Conservation (phyloP, 2,888 invertebrate genomes). For the Amaurobius ferox region DNA sequence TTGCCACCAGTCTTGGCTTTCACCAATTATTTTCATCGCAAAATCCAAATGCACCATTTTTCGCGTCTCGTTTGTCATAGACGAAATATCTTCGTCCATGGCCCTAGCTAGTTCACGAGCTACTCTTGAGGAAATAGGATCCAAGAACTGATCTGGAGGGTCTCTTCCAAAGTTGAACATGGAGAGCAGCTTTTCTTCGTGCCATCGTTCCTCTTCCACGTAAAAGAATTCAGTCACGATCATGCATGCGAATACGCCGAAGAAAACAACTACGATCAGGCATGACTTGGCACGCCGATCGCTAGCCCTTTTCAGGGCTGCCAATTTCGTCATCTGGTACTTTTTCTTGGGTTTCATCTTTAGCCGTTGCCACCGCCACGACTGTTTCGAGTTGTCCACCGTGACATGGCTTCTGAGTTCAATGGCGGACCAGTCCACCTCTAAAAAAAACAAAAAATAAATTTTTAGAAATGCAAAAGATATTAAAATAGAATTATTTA, state of each 20-base stretch:
- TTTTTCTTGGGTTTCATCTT: conserved; percentile 36
- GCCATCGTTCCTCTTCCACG: conserved; percentile 79
- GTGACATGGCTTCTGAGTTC: not conserved
- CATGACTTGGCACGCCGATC: conserved; percentile 92
- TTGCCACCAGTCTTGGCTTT: conserved; percentile 76
- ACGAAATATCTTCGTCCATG: conserved; percentile 61
- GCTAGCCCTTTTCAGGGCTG: conserved; percentile 58
- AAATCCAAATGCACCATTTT: conserved; percentile 12
- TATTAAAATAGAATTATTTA: too few relatives aligned
- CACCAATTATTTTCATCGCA: conserved; percentile 9
- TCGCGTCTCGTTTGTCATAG: conserved; percentile 24
- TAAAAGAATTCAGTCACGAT: conserved; percentile 90
- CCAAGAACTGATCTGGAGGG: conserved; percentile 25
- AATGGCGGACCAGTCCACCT: not conserved
- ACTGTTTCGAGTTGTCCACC: not conserved
- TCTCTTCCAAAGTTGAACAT: conserved; percentile 52
- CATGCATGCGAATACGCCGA: conserved; percentile 91
- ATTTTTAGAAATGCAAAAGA: too few relatives aligned
- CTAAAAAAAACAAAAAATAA: too few relatives aligned
- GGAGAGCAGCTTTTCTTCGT: conserved; percentile 52
- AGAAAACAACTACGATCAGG: conserved; percentile 92
- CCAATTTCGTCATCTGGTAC: conserved; percentile 16
- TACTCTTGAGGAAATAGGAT: conserved; percentile 50
- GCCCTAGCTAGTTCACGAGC: conserved; percentile 63
- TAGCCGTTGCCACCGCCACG: conserved; percentile 25